Base-by-base conservation (phyloP, 2,797 vertebrate species). In the Muscicapa striata region DNA sequence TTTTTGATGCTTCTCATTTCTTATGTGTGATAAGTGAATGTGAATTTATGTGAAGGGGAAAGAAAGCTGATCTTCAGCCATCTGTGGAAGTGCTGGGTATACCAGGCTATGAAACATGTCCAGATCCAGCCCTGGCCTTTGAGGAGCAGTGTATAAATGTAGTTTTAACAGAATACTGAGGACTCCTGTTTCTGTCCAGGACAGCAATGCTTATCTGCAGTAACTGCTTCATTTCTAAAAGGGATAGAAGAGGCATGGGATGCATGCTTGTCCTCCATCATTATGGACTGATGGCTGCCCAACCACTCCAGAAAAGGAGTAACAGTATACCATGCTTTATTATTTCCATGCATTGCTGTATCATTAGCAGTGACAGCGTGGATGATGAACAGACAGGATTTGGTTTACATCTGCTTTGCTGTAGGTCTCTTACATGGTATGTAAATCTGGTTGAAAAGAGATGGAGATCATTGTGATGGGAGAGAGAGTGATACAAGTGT, bases 401-500 rank as follows among this genome's bases (percentile, higher is more conserved):
- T 78, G 62, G 26, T 86, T 91, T 68, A 13, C 36, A 76, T 15
- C 32, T 91, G 32, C 68, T 78, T 62, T 62, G 62, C n/a, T 72
- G 18, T 30, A 64, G 27, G 34, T 86, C n/a, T 94, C 15, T 70
- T 48, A 21, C 3, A 3, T 20, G 27, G 13, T 58, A 0, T 55
- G 41, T 48, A 64, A 69, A 77, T 43, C 22, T 81, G 45, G 3
- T 45, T 78, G 54, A 81, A 59, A 3, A 4, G 14, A 78, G 79
- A 43, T 70, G 78, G 45, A 80, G 64, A 78, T 88, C 40, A 48
- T 32, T 66, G 62, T 64, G 55, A 38, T 22, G 62, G 62, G 40
- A 43, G 18, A 13, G 24, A 69, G 66, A 2, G 0, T 3, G 3
- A 20, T 67, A 46, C 30, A 30, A 0, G 83, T 59, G 66, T 68